Base-by-base conservation (phyloP, 2,113 vertebrate genomes). In the Cavia aperea region DNA sequence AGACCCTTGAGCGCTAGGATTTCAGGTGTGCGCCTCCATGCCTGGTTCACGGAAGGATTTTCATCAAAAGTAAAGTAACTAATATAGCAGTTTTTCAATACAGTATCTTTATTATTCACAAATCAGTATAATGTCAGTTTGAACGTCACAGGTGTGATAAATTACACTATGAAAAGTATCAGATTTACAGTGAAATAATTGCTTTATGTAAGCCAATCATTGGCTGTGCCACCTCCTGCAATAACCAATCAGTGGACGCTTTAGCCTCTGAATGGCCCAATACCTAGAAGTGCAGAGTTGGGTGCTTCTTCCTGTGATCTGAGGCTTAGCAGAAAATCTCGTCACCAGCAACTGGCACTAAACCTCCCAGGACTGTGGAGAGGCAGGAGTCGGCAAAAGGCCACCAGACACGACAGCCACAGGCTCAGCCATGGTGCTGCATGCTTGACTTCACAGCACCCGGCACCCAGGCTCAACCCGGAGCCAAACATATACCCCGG, bases 31-130 rank as follows among this genome's bases (percentile, higher is more conserved):
- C 3, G 8, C 36, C 68, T 39, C 36, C 68, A 70, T n/a, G 8
- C n/a, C 36, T 33, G n/a, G 68, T n/a, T 10, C 36, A 85, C 33
- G 29, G 78, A 88, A 93, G 24, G 33, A 81, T 83, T 96, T 84
- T 89, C 81, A 87, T 78, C 81, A 89, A 75, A 86, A 94, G 36
- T 51, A 56, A 23, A 81, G 81, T 79, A 58, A 88, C 13, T n/a
- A 2, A 90, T 75, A 8, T 65, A 12, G 39, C 51, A 72, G 56
- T 72, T 94, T 96, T 95, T 81, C 51, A 92, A 66, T 65, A 73
- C 15, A 18, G 7, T 51, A 78, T 51, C 75, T 78, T 88, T 93
- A 96, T 96, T 97, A 96, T 96, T 97, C 72, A 95, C 24, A 93
- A 93, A 70, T 93, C 62, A 88, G 51, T 86, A 65, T 33, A 92